Base-by-base conservation (phyloP, 2,797 vertebrate species). In the Crenichthys baileyi region DNA sequence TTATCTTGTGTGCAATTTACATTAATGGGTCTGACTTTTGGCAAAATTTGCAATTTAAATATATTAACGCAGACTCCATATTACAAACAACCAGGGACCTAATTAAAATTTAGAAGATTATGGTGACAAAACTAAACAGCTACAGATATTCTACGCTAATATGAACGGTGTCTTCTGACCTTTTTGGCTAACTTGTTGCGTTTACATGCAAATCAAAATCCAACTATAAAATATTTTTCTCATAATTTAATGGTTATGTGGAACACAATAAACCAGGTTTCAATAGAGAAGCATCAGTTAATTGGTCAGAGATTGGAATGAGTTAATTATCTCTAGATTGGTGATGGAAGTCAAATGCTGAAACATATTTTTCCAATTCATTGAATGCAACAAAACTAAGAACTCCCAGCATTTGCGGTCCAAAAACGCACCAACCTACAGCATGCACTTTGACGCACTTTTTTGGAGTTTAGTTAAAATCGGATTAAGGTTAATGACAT, bases 41-140 rank as follows among this genome's bases (percentile, higher is more conserved):
- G 44, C 12, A 26, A 48, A 29, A 78, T 72, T 16, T 16, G 44
- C 56, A 51, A 72, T 39, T 36, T 72, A 50, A 48, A 78, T 48
- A 18, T 8, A 39, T 78, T 22, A 61, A 50, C 53, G 26, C 36
- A 31, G 29, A 51, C 13, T 41, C 36, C 11, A 72, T 55, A 72
- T n/a, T 36, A 51, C 20, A 39, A 24, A 72, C 22, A 71, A 13
- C 16, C 58, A 50, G 55, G 11, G n/a, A 70, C 39, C 29, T 22
- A 24, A 46, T 56, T 46, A 46, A 56, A 70, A 55, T 12, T 36
- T 9, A 67, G 18, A 39, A 36, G 5, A 48, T 31, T 48, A 60
- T 9, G 20, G 29, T 15, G 29, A 77, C 29, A 71, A 24, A 77
- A 71, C n/a, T 46, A 68, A 68, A 55, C 26, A 31, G 48, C 51